phyloP scores from a whole-genome alignment of 1,140 invertebrate species.

The Brachionus koreanus region DNA sequence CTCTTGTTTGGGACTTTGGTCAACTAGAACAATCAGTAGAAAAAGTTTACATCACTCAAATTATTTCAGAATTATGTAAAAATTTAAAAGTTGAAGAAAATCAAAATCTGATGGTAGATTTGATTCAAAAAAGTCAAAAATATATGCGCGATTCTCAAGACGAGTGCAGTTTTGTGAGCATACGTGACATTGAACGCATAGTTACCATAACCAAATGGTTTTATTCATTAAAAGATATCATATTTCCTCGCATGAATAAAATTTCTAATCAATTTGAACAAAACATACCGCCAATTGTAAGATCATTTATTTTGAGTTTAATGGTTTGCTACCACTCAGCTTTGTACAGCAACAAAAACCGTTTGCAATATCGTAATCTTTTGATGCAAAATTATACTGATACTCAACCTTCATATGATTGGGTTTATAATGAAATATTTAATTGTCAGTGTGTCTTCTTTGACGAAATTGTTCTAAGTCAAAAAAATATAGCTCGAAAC shows the following conservation, averaged over 20 bases:
- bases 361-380: conserved; percentile 46
- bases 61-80: background rate
- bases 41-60: conserved; percentile 50
- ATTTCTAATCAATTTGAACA: background rate
- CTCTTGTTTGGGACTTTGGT: conserved; percentile 55
- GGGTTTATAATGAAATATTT: background rate
- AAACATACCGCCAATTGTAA: conserved; percentile 45
- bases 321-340: conserved; percentile 52
- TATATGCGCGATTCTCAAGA: conserved; percentile 52
- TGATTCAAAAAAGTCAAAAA: conserved; percentile 50
- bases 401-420: background rate
- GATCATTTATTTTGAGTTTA: conserved; percentile 49
- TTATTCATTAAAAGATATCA: background rate
- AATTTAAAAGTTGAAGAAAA: background rate
- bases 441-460: conserved; percentile 52
- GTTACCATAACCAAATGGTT: conserved; percentile 47
- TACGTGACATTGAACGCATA: conserved; percentile 53
- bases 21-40: conserved; percentile 49
- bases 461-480: conserved; percentile 48
- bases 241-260: background rate
- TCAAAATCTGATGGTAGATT: conserved; percentile 44
- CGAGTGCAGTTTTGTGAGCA: conserved; percentile 56
- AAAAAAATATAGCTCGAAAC: conserved; percentile 52
- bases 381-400: background rate
- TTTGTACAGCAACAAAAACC: conserved; percentile 47